Evolutionary conservation across 2,888 invertebrate species (phyloP).

Genomic region (Ptychoptera albimana): DNA sequence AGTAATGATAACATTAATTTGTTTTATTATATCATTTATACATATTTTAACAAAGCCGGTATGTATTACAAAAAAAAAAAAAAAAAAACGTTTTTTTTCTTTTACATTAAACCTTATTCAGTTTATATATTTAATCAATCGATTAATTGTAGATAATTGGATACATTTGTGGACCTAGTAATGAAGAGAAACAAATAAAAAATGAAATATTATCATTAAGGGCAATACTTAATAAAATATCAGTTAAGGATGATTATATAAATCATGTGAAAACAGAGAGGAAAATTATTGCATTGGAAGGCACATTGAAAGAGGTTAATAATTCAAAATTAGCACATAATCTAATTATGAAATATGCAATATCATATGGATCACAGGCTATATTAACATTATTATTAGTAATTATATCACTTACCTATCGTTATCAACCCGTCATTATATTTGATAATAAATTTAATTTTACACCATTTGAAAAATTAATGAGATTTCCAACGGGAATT

Average conservation of each 20-base stretch:
- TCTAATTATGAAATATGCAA: conserved; percentile 8
- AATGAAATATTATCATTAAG: conserved; percentile 7
- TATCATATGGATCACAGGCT: conserved; percentile 27
- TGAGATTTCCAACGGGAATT: conserved; percentile 34
- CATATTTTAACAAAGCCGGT: conserved; percentile 16
- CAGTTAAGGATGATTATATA: conserved; percentile 10
- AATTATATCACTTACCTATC: conserved; percentile 28
- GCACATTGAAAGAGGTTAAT: conserved; percentile 3
- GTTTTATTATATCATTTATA: conserved; percentile 15
- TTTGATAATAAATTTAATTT: conserved; percentile 30
- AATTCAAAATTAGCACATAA: background rate
- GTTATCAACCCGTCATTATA: conserved; percentile 31
- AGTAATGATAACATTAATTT: conserved; percentile 14
- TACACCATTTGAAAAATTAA: conserved; percentile 30
- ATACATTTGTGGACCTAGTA: conserved; percentile 6
- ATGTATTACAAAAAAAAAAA: conserved; percentile 6
- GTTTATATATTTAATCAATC: too few species aligned
- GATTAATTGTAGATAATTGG: conserved; percentile 9
- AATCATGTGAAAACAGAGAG: conserved; percentile 10
- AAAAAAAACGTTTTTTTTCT: background rate
- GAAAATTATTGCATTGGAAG: conserved; percentile 9
- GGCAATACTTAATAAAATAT: conserved; percentile 7
- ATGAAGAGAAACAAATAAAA: conserved; percentile 6
- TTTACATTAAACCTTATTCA: background rate
- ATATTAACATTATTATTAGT: conserved; percentile 25